These are phyloP conservation scores for Crocuta crocuta DNA, from an alignment of 2,113 vertebrate genomes.

Conservation along the genomic window DNA sequence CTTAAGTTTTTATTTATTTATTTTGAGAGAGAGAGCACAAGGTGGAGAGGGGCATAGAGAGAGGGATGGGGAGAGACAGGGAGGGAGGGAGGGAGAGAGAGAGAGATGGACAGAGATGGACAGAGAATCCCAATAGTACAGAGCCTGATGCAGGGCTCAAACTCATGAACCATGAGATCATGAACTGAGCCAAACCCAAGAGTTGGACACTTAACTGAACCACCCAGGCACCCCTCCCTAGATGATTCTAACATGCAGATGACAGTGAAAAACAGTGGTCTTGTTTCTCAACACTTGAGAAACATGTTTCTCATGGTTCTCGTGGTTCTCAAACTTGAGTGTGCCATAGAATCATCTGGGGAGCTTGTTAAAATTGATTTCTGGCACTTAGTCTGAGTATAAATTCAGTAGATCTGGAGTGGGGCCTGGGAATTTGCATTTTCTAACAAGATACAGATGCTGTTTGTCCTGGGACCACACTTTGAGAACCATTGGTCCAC, in stretches of 20 bases:
- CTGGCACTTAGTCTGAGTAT: neutral
- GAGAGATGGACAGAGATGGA: too few relatives aligned
- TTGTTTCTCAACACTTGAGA: neutral
- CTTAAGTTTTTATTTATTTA: too few relatives aligned
- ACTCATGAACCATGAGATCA: too few relatives aligned
- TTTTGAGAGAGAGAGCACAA: too few relatives aligned
- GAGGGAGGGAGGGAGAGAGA: too few relatives aligned
- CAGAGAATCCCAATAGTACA: too few relatives aligned
- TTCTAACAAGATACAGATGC: neutral
- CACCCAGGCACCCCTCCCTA: neutral
- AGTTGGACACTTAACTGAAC: too few relatives aligned
- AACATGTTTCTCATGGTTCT: too few relatives aligned
- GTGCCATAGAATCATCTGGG: neutral
- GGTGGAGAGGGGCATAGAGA: too few relatives aligned
- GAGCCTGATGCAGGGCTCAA: too few relatives aligned
- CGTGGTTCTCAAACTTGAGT: neutral
- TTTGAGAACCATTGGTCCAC: neutral
- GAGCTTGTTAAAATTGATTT: constrained; percentile 20
- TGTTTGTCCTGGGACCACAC: neutral
- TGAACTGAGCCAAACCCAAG: too few relatives aligned
- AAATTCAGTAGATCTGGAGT: neutral
- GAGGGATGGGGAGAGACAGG: too few relatives aligned
- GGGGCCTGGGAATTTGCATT: neutral
- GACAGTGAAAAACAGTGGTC: neutral
- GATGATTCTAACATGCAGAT: neutral